These are phyloP conservation scores for Petroica traversi DNA, from an alignment of 2,113 vertebrate species.

Conservation along the genomic window DNA sequence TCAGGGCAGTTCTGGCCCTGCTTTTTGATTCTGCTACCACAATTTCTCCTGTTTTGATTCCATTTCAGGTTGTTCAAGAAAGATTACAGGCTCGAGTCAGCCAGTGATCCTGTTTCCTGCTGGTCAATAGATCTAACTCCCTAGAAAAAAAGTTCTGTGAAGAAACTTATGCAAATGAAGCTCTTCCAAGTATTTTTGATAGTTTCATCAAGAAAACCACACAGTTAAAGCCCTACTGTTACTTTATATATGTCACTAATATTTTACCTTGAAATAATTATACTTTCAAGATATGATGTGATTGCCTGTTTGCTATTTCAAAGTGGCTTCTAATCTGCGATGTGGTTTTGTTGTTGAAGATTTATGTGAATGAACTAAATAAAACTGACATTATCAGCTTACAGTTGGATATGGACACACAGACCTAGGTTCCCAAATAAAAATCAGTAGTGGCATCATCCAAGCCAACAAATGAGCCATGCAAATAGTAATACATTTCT, in stretches of 20 bases:
- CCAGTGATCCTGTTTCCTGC: not conserved
- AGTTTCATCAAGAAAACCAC: not conserved
- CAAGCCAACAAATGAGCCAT: not conserved
- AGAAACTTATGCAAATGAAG: not conserved
- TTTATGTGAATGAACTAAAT: not conserved
- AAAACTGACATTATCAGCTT: not conserved
- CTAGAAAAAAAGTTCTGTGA: not conserved
- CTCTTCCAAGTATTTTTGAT: not conserved
- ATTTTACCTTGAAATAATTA: not conserved
- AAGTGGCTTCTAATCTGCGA: not conserved
- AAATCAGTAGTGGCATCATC: not conserved
- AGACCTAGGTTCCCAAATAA: not conserved
- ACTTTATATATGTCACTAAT: not conserved
- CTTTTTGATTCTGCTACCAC: not conserved
- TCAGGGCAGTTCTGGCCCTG: not conserved
- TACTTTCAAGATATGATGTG: not conserved
- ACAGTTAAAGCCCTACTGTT: not conserved
- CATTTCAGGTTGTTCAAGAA: conserved; percentile 43
- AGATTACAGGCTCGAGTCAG: conserved; percentile 30
- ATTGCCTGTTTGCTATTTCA: not conserved
- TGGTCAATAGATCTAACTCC: not conserved
- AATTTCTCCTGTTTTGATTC: not conserved
- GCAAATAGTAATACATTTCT: not conserved
- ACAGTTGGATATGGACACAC: not conserved
- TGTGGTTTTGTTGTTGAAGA: not conserved